These are phyloP conservation scores for Toxonevra muliebris DNA, from an alignment of 2,888 invertebrate genomes.

Conservation along the genomic window DNA sequence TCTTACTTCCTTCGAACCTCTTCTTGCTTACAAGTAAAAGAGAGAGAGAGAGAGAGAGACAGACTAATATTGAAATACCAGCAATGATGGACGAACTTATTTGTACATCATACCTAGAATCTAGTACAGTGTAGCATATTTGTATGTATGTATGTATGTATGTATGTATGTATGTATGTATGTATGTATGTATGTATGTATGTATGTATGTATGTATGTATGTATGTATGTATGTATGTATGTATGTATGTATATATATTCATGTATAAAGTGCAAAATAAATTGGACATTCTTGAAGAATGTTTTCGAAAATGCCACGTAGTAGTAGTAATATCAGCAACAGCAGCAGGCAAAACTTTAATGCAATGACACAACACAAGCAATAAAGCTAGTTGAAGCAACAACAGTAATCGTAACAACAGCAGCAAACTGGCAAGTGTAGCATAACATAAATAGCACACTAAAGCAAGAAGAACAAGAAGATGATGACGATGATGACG, in stretches of 20 bases:
- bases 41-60: slow-evolving; percentile 19
- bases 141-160: neutral
- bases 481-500: no score
- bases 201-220: neutral
- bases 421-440: no score
- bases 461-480: no score
- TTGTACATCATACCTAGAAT: neutral
- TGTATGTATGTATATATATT: neutral
- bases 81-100: slow-evolving; percentile 19
- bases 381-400: neutral
- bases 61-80: slow-evolving; percentile 30
- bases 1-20: no score
- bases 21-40: neutral
- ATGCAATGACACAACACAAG: neutral
- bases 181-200: neutral
- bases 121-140: no score
- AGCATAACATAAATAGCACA: no score
- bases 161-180: neutral
- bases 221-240: neutral
- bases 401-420: no score
- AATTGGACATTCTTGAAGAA: slow-evolving; percentile 31
- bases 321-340: neutral
- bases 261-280: slow-evolving; percentile 5
- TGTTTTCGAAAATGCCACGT: slow-evolving; percentile 15
- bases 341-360: no score